phyloP scores from a whole-genome alignment of 2,888 invertebrate genomes.

The Amiota mariae region DNA sequence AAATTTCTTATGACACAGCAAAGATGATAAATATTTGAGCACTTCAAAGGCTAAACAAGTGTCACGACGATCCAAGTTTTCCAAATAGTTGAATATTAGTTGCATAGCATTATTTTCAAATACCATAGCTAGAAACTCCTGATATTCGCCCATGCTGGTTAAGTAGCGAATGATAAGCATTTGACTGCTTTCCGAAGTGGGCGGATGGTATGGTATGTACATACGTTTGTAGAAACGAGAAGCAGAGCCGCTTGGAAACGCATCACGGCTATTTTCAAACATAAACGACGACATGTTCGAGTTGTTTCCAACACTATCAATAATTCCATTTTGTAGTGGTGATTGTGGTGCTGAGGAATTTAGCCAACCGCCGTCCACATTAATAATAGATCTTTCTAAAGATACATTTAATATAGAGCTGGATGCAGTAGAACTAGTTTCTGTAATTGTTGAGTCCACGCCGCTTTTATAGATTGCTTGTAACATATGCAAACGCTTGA shows the following conservation, averaged over 20 bases:
- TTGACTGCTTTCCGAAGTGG: constrained; percentile 90
- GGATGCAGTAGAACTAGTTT: background rate
- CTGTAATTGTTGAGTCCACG: constrained; percentile 19
- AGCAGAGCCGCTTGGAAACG: constrained; percentile 51
- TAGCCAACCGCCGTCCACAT: constrained; percentile 66
- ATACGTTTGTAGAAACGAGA: constrained; percentile 67
- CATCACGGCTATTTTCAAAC: constrained; percentile 71
- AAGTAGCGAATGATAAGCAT: constrained; percentile 94
- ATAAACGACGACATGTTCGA: constrained; percentile 70
- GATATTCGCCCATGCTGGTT: constrained; percentile 98
- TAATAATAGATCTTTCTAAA: constrained; percentile 65
- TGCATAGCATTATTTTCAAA: constrained; percentile 94
- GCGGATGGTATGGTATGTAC: constrained; percentile 89
- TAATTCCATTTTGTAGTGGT: constrained; percentile 60
- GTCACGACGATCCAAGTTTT: constrained; percentile 90
- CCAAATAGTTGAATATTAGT: constrained; percentile 91
- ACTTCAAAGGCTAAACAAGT: constrained; percentile 97
- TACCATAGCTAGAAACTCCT: constrained; percentile 94
- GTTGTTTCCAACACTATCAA: constrained; percentile 56
- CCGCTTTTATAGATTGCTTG: constrained; percentile 73
- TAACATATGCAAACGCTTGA: constrained; percentile 85
- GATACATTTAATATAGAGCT: constrained; percentile 41
- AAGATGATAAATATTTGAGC: constrained; percentile 92
- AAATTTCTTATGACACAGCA: constrained; percentile 98
- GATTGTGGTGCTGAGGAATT: constrained; percentile 69